phyloP scores from a whole-genome alignment of 2,113 vertebrate genomes.

The Sturnira hondurensis region DNA sequence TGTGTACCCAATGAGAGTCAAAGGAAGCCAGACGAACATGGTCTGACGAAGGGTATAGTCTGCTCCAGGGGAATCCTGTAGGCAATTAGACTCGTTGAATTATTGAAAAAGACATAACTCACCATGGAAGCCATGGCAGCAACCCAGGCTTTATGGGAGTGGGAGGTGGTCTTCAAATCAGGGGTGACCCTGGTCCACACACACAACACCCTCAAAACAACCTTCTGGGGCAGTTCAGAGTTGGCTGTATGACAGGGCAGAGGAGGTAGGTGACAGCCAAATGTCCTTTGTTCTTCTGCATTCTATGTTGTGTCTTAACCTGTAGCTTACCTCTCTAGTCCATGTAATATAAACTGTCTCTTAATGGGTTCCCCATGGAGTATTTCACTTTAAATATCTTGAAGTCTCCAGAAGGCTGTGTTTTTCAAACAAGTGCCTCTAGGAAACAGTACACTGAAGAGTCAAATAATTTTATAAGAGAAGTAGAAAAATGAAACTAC shows the following conservation, averaged over 20 bases:
- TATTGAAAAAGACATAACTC: not conserved
- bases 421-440: not conserved
- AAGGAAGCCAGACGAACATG: not conserved
- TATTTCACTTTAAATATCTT: not conserved
- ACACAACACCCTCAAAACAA: not conserved
- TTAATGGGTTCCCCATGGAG: not conserved
- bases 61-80: not conserved
- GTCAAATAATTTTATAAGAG: not conserved
- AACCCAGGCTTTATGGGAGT: not conserved
- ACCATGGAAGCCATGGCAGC: not conserved
- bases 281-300: not conserved
- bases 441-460: conserved; percentile 22
- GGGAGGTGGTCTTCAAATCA: not conserved
- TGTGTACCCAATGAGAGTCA: not conserved
- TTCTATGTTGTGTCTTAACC: not conserved
- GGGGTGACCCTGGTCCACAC: not conserved
- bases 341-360: not conserved
- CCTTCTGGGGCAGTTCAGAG: not conserved
- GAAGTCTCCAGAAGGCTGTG: not conserved
- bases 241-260: too few relatives aligned
- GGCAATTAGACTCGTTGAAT: not conserved
- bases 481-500: not conserved
- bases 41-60: not conserved
- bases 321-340: not conserved
- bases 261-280: not conserved